phyloP scores from a whole-genome alignment of 2,113 vertebrate species.

The Mungos mungo region DNA sequence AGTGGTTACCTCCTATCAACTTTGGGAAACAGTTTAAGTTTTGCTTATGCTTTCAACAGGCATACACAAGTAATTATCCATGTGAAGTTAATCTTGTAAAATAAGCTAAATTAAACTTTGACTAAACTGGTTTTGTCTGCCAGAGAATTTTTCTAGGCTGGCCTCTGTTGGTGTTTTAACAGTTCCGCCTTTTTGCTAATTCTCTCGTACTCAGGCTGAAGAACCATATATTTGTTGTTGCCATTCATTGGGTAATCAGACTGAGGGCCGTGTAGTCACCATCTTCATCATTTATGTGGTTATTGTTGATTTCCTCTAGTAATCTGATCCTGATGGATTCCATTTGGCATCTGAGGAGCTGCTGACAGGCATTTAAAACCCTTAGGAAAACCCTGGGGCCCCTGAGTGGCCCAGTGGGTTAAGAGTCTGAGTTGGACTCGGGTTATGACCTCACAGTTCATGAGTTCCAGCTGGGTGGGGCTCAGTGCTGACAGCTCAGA shows the following conservation, averaged over 20 bases:
- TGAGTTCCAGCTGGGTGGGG: no score
- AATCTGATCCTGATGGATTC: neutral
- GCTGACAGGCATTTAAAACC: neutral
- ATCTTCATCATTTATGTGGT: neutral
- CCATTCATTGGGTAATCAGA: neutral
- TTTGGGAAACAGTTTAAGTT: neutral
- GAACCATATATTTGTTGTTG: neutral
- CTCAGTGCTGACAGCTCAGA: no score
- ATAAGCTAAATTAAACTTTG: neutral
- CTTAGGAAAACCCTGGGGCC: no score
- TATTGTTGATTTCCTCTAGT: neutral
- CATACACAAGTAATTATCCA: neutral
- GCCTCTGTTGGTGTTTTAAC: neutral
- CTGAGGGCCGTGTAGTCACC: neutral
- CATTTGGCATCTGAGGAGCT: neutral
- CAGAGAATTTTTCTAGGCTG: neutral
- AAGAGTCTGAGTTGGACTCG: no score
- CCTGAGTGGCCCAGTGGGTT: no score
- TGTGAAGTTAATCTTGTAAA: neutral
- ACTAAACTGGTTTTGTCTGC: neutral
- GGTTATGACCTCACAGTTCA: no score
- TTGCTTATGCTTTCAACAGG: neutral
- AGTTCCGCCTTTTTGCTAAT: neutral
- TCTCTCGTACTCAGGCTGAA: neutral
- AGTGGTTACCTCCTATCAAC: neutral